Conservation (phyloP, 2,113 vertebrate species). For the Nematolebias whitei region DNA sequence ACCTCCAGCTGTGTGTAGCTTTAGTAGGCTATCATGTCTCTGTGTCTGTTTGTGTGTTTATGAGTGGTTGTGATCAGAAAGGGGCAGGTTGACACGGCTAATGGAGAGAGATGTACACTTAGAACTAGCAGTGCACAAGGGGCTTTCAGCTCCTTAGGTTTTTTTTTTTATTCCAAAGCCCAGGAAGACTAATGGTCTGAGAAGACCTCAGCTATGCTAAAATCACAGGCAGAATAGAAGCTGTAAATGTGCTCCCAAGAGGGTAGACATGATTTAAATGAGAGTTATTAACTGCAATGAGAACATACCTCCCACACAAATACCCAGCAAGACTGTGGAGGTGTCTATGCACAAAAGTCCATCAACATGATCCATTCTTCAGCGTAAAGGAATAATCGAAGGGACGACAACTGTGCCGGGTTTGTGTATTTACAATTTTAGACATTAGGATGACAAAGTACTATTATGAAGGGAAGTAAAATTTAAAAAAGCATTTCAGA, state of each 20-base stretch:
- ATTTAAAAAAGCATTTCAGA: background rate
- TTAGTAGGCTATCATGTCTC: slow-evolving; percentile 19
- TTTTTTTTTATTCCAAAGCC: slow-evolving; percentile 41
- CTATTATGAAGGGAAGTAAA: background rate
- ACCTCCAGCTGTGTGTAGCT: slow-evolving; percentile 37
- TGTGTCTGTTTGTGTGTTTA: slow-evolving; percentile 26
- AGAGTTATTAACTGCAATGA: slow-evolving; percentile 51
- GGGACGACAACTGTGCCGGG: background rate
- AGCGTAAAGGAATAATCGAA: slow-evolving; percentile 2
- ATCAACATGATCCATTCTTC: slow-evolving; percentile 21
- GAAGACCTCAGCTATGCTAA: slow-evolving; percentile 50
- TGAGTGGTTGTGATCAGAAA: slow-evolving; percentile 54
- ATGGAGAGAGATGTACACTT: slow-evolving; percentile 70
- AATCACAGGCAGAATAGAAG: slow-evolving; percentile 44
- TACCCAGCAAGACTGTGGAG: slow-evolving; percentile 2
- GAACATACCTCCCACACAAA: slow-evolving; percentile 40
- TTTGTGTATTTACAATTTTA: slow-evolving; percentile 17
- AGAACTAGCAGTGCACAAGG: slow-evolving; percentile 42
- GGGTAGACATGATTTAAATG: slow-evolving; percentile 43
- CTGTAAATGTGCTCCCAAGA: slow-evolving; percentile 56
- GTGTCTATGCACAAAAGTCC: slow-evolving; percentile 1
- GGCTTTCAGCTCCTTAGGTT: slow-evolving; percentile 67
- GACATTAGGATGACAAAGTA: slow-evolving; percentile 18
- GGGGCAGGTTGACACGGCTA: slow-evolving; percentile 63
- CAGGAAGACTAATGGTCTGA: slow-evolving; percentile 53